Evolutionary conservation across 2,888 invertebrate genomes (phyloP).

Genomic region (Heliconius ethilla): DNA sequence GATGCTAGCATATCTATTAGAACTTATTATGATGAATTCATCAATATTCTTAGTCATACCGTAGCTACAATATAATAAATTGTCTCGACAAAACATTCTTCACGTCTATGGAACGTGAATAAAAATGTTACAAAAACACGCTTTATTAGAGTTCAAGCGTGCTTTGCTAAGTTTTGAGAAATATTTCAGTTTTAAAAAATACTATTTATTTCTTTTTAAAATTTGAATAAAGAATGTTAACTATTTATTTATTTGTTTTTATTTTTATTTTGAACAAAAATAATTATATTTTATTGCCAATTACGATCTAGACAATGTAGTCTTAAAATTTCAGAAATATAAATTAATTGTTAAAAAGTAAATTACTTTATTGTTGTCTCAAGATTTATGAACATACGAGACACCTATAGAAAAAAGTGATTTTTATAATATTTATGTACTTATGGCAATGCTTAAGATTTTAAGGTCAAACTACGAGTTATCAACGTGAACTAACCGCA

Average conservation of each 20-base stretch:
- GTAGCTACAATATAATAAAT: slow-evolving; percentile 4
- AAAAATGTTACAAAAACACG: slow-evolving; percentile 9
- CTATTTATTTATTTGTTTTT: no score
- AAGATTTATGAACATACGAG: no score
- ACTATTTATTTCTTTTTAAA: no score
- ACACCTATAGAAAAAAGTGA: not conserved
- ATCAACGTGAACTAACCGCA: slow-evolving; percentile 23
- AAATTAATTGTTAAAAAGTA: no score
- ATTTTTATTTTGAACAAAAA: no score
- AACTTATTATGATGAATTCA: slow-evolving; percentile 15
- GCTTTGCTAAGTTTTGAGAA: not conserved
- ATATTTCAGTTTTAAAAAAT: no score
- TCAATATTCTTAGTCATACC: slow-evolving; percentile 8
- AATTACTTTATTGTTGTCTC: no score
- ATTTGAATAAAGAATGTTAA: no score
- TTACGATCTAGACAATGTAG: no score
- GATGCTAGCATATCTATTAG: not conserved
- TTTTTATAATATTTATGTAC: not conserved
- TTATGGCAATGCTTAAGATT: not conserved
- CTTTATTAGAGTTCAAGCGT: not conserved
- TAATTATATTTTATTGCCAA: no score
- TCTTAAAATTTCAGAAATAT: no score
- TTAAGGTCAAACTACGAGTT: not conserved
- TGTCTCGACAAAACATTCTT: not conserved
- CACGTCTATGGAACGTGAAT: slow-evolving; percentile 3